These are phyloP conservation scores for Atlantisia rogersi DNA, from an alignment of 2,113 vertebrate species.

Conservation along the genomic window DNA sequence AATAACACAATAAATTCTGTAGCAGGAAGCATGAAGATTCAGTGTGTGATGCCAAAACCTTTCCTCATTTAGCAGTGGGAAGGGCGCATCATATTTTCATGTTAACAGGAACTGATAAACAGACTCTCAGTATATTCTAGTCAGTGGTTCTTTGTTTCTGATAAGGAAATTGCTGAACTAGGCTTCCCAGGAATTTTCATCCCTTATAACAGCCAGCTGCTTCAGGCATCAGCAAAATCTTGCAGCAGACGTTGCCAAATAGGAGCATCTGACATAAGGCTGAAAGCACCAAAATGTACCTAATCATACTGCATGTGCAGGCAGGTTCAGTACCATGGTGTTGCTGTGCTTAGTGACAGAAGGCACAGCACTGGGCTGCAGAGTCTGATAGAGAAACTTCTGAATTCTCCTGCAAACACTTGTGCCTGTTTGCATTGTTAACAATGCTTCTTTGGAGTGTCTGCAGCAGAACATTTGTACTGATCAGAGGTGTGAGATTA, in stretches of 20 bases:
- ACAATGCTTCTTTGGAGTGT: background rate
- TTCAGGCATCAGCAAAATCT: background rate
- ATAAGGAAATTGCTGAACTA: background rate
- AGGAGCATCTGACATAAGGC: background rate
- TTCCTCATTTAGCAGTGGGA: background rate
- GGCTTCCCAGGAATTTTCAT: background rate
- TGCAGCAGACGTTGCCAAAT: background rate
- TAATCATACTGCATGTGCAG: background rate
- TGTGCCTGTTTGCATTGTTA: background rate
- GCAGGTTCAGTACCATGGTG: accelerated
- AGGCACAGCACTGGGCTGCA: background rate
- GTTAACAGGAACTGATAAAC: conserved; percentile 32
- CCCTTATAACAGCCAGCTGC: background rate
- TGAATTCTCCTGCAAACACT: background rate
- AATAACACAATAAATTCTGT: background rate
- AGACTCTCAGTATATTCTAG: background rate
- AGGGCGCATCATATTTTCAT: background rate
- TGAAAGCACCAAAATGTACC: background rate
- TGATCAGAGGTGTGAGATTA: background rate
- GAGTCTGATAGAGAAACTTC: background rate
- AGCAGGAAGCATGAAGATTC: background rate
- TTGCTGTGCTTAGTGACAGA: background rate
- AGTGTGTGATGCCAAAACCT: background rate
- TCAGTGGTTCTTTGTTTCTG: conserved; percentile 7
- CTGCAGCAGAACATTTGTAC: background rate